Conservation (phyloP, 1,140 invertebrate species). For the Trissolcus basalis region DNA sequence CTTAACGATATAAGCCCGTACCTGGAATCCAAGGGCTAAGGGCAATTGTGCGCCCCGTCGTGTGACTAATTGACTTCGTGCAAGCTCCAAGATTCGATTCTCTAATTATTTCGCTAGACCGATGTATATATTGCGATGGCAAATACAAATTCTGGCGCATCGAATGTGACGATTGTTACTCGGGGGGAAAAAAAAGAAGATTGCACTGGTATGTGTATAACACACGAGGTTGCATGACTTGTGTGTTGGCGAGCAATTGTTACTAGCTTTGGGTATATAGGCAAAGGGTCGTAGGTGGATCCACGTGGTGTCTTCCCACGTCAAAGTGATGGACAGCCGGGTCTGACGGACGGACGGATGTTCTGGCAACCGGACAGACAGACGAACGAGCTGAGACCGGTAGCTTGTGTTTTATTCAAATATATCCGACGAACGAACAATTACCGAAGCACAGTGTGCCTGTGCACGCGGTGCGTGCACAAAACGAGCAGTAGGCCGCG, state of each 20-base stretch:
- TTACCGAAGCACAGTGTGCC: conserved; percentile 65
- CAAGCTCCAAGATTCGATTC: conserved; percentile 61
- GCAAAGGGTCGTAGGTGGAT: conserved; percentile 65
- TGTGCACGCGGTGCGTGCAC: conserved; percentile 59
- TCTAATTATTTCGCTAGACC: conserved; percentile 67
- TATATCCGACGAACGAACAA: conserved; percentile 74
- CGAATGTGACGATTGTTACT: conserved; percentile 8
- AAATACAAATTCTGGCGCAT: conserved; percentile 6
- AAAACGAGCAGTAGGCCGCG: conserved; percentile 58
- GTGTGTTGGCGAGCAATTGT: conserved; percentile 73
- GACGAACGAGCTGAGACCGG: conserved; percentile 68
- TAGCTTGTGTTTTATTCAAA: conserved; percentile 77
- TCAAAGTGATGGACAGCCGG: conserved; percentile 75
- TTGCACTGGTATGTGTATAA: background rate
- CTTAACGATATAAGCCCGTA: conserved; percentile 31
- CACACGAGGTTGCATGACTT: conserved; percentile 70
- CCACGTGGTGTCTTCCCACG: conserved; percentile 76
- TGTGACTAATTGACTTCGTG: conserved; percentile 69
- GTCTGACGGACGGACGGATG: conserved; percentile 71
- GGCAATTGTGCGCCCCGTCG: conserved; percentile 60
- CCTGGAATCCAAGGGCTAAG: conserved; percentile 51
- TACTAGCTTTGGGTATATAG: conserved; percentile 73
- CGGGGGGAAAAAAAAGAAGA: conserved; percentile 21
- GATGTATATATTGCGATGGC: conserved; percentile 58
- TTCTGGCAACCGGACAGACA: conserved; percentile 71